A percentile compares a stretch with the other conserved stretches of the same genome.
phyloP scores from a whole-genome alignment of 2,797 vertebrate genomes.

The Manis pentadactyla region DNA sequence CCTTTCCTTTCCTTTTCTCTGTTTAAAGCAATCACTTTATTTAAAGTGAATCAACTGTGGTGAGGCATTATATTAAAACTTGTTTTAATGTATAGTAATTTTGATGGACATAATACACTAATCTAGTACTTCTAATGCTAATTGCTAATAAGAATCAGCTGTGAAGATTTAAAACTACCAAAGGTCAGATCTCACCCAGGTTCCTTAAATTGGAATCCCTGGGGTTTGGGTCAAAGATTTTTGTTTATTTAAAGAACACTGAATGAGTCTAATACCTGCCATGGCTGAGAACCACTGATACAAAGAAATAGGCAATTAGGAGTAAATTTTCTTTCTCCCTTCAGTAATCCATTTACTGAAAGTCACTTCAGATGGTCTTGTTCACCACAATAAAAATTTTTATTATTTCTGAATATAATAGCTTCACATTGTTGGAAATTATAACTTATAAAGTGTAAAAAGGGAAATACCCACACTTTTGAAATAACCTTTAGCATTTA shows the following conservation, averaged over 20 bases:
- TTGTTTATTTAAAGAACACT: neutral
- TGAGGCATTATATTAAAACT: constrained; percentile 19
- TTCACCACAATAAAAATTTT: neutral
- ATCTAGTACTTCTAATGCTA: neutral
- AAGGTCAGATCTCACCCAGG: neutral
- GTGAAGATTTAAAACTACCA: neutral
- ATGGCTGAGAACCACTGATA: neutral
- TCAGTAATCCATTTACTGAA: neutral
- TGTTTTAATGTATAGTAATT: neutral
- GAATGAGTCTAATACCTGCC: neutral
- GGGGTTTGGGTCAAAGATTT: neutral
- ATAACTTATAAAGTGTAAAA: neutral
- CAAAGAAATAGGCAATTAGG: neutral
- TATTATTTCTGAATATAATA: constrained; percentile 30
- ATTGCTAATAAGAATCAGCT: neutral
- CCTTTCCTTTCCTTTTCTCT: neutral
- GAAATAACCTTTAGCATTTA: constrained; percentile 30
- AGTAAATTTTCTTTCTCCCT: neutral
- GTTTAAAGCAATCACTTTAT: neutral
- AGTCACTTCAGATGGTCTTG: constrained; percentile 18
- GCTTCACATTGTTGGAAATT: neutral
- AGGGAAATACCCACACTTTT: neutral
- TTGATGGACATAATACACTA: neutral
- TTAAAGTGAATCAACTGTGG: neutral
- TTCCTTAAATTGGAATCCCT: neutral